Evolutionary conservation across 2,888 invertebrate species (phyloP).

Genomic region (Volucella inanis): DNA sequence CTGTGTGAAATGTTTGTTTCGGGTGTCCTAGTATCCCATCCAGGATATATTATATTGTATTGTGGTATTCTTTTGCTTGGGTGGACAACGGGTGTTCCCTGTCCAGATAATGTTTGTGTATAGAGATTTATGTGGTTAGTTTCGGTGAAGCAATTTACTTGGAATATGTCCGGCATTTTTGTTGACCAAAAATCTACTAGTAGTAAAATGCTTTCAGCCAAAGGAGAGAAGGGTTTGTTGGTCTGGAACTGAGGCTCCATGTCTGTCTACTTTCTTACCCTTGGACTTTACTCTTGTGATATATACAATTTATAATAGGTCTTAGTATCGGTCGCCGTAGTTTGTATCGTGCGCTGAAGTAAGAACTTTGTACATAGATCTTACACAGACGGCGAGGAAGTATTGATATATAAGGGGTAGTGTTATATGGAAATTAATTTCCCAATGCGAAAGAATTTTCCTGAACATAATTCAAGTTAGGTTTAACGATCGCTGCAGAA

Average conservation of each 20-base stretch:
- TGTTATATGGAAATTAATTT: slow-evolving; percentile 61
- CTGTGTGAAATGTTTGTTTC: slow-evolving; percentile 11
- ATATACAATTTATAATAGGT: slow-evolving; percentile 71
- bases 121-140: slow-evolving; percentile 75
- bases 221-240: background rate
- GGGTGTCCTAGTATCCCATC: slow-evolving; percentile 46
- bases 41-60: slow-evolving; percentile 72
- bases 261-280: slow-evolving; percentile 15
- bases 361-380: slow-evolving; percentile 54
- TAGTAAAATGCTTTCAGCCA: slow-evolving; percentile 51
- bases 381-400: background rate
- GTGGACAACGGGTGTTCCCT: slow-evolving; percentile 56
- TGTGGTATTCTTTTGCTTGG: slow-evolving; percentile 69
- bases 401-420: slow-evolving; percentile 30
- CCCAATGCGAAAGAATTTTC: slow-evolving; percentile 59
- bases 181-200: slow-evolving; percentile 71
- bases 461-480: slow-evolving; percentile 72
- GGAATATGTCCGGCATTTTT: slow-evolving; percentile 75
- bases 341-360: slow-evolving; percentile 22
- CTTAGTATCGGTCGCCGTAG: slow-evolving; percentile 51
- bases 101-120: slow-evolving; percentile 72
- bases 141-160: slow-evolving; percentile 74
- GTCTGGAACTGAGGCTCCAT: background rate
- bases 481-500: slow-evolving; percentile 45
- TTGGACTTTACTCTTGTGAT: slow-evolving; percentile 61